Percentiles rank a stretch among this genome's conserved stretches.
Evolutionary conservation across 1,140 invertebrate species (phyloP).

Genomic region (Megathymus violae): DNA sequence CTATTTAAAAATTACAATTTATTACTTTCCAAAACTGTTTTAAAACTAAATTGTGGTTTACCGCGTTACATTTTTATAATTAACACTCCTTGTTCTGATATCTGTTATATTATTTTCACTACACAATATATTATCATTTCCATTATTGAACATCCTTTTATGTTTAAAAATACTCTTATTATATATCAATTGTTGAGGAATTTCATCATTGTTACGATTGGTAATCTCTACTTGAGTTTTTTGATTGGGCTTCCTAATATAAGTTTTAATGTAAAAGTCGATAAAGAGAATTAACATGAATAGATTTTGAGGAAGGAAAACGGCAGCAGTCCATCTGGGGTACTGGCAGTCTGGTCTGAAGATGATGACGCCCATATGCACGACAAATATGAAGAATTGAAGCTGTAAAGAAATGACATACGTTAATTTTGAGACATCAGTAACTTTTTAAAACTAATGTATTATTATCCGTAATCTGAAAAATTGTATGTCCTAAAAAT

Average conservation of each 20-base stretch:
- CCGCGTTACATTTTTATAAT: too few species aligned
- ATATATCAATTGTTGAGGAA: too few species aligned
- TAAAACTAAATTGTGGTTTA: too few species aligned
- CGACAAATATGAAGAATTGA: conserved; percentile 90
- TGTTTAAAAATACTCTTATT: too few species aligned
- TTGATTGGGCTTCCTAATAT: conserved; percentile 83
- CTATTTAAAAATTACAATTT: too few species aligned
- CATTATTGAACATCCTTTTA: conserved; percentile 19
- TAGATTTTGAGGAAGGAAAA: conserved; percentile 88
- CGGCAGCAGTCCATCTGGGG: conserved; percentile 85
- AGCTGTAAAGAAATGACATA: conserved; percentile 78
- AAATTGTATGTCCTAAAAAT: too few species aligned
- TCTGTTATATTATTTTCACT: too few species aligned
- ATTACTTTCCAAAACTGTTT: too few species aligned
- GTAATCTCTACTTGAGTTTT: conserved; percentile 25
- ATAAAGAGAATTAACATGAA: conserved; percentile 93
- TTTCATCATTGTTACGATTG: conserved; percentile 8
- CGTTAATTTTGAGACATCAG: too few species aligned
- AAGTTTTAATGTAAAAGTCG: conserved; percentile 94
- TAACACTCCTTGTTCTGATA: too few species aligned
- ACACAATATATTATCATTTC: not conserved
- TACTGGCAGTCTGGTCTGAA: conserved; percentile 89
- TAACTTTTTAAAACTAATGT: too few species aligned
- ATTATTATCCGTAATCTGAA: too few species aligned
- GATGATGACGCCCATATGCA: conserved; percentile 87